Percentiles rank a stretch among this genome's conserved stretches.
These are phyloP conservation scores for Equus przewalskii DNA, from an alignment of 2,113 vertebrate genomes.

Conservation along the genomic window DNA sequence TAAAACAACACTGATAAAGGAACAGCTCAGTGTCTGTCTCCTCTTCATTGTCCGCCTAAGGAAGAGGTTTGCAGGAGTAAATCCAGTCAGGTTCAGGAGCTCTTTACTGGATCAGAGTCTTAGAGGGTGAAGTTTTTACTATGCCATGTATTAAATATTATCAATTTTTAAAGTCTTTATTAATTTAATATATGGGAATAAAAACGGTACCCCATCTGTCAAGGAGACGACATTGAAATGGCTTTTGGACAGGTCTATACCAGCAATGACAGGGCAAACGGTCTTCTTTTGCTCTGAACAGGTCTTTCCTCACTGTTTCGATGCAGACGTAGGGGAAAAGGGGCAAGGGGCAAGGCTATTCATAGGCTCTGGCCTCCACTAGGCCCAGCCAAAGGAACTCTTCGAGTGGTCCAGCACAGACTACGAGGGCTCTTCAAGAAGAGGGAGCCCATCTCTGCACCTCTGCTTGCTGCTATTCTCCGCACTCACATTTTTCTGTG, in stretches of 20 bases:
- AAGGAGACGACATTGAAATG: constrained; percentile 32
- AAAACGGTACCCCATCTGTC: constrained; percentile 35
- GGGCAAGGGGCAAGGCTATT: not conserved
- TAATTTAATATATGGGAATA: constrained; percentile 38
- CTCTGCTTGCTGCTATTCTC: not conserved
- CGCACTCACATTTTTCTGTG: not conserved
- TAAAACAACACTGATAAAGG: constrained; percentile 13
- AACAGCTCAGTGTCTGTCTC: not conserved
- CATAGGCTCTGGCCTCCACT: not conserved
- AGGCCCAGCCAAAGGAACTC: constrained; percentile 17
- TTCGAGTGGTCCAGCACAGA: not conserved
- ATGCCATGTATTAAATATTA: constrained; percentile 23
- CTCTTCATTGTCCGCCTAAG: not conserved
- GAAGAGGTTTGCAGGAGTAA: not conserved
- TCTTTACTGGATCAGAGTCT: constrained; percentile 27
- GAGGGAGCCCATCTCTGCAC: not conserved
- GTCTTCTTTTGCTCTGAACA: not conserved
- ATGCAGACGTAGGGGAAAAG: not conserved
- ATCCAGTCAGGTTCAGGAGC: not conserved
- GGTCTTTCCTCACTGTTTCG: not conserved
- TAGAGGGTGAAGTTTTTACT: constrained; percentile 37
- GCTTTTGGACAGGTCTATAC: not conserved
- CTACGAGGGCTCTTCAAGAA: not conserved
- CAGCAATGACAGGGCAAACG: not conserved
- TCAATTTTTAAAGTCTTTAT: constrained; percentile 15